These are phyloP conservation scores for Microcaecilia unicolor DNA, from an alignment of 2,797 vertebrate genomes.

Conservation along the genomic window DNA sequence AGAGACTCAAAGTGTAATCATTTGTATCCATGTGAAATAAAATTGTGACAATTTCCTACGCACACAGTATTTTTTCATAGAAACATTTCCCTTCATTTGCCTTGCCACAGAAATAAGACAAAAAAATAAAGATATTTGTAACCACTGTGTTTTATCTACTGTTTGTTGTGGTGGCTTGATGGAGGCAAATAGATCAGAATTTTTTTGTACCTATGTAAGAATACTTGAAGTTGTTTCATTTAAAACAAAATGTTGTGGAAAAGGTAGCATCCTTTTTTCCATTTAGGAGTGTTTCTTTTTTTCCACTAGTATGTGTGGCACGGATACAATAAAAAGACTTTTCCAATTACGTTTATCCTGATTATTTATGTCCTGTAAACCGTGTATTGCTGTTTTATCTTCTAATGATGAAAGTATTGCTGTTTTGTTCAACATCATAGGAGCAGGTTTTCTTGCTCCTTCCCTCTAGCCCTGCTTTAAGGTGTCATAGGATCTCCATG, in stretches of 20 bases:
- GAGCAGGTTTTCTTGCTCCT: too few relatives aligned
- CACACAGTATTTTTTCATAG: slow-evolving; percentile 80
- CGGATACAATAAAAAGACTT: slow-evolving; percentile 99
- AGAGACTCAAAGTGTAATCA: slow-evolving; percentile 84
- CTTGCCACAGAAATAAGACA: slow-evolving; percentile 81
- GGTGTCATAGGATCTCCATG: too few relatives aligned
- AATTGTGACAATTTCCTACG: slow-evolving; percentile 67
- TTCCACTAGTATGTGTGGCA: slow-evolving; percentile 99
- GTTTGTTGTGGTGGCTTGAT: slow-evolving; percentile 90
- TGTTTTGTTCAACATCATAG: too few relatives aligned
- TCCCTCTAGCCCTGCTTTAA: too few relatives aligned
- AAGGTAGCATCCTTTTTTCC: slow-evolving; percentile 97
- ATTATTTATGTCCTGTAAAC: slow-evolving; percentile 35
- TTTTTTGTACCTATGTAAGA: slow-evolving; percentile 97
- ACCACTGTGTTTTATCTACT: slow-evolving; percentile 96
- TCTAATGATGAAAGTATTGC: too few relatives aligned
- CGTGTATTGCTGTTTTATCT: too few relatives aligned
- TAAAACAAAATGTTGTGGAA: slow-evolving; percentile 93
- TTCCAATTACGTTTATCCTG: slow-evolving; percentile 69
- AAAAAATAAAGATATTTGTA: slow-evolving; percentile 77
- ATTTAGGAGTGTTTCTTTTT: slow-evolving; percentile 99
- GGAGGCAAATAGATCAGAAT: slow-evolving; percentile 88
- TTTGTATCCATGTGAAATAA: slow-evolving; percentile 71
- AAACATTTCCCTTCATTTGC: slow-evolving; percentile 76
- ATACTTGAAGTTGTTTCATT: slow-evolving; percentile 99